A percentile compares a stretch with the other conserved stretches of the same genome.
Conservation (phyloP, 2,888 invertebrate species). For the Nomada fucata region DNA sequence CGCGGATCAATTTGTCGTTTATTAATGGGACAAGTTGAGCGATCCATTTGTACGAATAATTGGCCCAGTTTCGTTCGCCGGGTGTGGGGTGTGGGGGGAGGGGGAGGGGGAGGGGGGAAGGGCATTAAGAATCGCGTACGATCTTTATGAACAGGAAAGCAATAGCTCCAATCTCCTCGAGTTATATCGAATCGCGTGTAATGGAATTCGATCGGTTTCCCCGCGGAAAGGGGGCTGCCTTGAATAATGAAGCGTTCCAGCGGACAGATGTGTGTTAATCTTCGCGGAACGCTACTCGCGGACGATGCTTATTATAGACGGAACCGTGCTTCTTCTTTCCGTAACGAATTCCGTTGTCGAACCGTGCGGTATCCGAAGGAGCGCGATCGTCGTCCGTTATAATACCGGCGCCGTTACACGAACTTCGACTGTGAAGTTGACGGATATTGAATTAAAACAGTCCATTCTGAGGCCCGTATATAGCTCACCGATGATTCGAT, state of each 20-base stretch:
- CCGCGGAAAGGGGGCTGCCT: background rate
- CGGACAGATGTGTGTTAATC: background rate
- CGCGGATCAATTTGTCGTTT: too few relatives aligned
- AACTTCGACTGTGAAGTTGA: slow-evolving; percentile 27
- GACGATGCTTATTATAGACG: background rate
- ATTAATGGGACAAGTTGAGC: too few relatives aligned
- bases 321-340: background rate
- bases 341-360: background rate
- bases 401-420: background rate
- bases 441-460: slow-evolving; percentile 69
- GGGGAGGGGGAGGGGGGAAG: too few relatives aligned
- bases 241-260: background rate
- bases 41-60: too few relatives aligned
- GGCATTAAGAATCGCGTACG: too few relatives aligned
- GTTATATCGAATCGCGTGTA: too few relatives aligned
- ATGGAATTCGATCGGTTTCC: background rate
- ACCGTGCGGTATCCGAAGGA: too few relatives aligned
- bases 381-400: too few relatives aligned
- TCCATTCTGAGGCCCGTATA: slow-evolving; percentile 46
- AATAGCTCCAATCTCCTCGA: background rate
- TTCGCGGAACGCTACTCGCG: background rate
- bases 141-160: too few relatives aligned
- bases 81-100: too few relatives aligned
- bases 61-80: too few relatives aligned
- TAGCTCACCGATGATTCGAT: slow-evolving; percentile 58